Base-by-base conservation (phyloP, 2,888 invertebrate genomes). In the Xanthorhoe designata region DNA sequence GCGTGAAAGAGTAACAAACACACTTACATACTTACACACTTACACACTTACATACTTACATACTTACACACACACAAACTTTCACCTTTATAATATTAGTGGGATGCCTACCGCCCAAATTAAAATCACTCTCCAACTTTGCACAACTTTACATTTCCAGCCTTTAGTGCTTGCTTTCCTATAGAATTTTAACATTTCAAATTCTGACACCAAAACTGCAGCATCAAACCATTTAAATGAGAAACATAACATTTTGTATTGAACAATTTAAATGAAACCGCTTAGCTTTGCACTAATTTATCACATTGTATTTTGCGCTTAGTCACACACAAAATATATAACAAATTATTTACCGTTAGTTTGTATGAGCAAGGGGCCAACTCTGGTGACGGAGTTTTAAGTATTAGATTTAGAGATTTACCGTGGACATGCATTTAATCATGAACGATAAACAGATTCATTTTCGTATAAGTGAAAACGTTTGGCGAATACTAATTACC, bases 91-190 rank as follows among this genome's bases (percentile, higher is more conserved):
- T n/a, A n/a, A n/a, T n/a, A n/a, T n/a, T n/a, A n/a, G n/a, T n/a
- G n/a, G n/a, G n/a, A 24, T 24, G 74, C 81, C 78, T 82, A 76
- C 78, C 72, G 73, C 74, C 66, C 72, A 77, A 73, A 75, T 64
- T 75, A 71, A 75, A 35, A 56, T 75, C 76, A 80, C 76, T 77
- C 62, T 67, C 64, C 56, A 59, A 57, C 24, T 56, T 66, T 68
- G 65, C 70, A 66, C 58, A 52, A 32, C 49, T 58, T n/a, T 24
- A 51, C 53, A 61, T 54, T 70, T 61, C 45, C 63, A 64, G 64
- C 68, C 62, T 64, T 24, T 29, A 62, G 63, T 67, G 67, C 63
- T 67, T 67, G 63, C 60, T 49, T 15, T 61, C 63, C 47, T n/a
- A 54, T 42, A 50, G 18, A 42, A 51, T 15, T 35, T 18, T 35